Base-by-base conservation (phyloP, 2,888 invertebrate genomes). In the Drosophila lutescens region DNA sequence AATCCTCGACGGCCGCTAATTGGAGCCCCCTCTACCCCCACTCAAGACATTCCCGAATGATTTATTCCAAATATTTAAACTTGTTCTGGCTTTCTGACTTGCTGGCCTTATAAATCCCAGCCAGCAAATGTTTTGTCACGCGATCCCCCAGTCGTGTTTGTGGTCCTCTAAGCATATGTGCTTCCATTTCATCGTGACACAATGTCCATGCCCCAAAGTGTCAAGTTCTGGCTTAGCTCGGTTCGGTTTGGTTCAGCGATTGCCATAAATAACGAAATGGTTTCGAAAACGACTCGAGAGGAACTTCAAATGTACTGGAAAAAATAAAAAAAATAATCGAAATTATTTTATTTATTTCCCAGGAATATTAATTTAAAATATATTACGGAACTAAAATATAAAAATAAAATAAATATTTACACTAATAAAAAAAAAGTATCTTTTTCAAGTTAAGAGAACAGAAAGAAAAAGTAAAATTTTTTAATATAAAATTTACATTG, bases 91-190 rank as follows among this genome's bases (percentile, higher is more conserved):
- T 49, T 8, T 36, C 43, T 49, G 49, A 12, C 32, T 34, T 13
- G 30, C 43, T 30, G 71, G 55, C 63, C 46, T 44, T 38, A 46
- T 63, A 50, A 50, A 51, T 51, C 73, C 30, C 38, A 58, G 49
- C 30, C 54, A 40, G 55, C 47, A 51, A 71, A 71, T 71, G 55
- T 71, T 71, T 73, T 71, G 70, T 72, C 73, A 55, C 73, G 71
- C 59, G 70, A 68, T 68, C 59, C 38, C 54, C 47, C 40, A 46
- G 54, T 55, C 44, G 36, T 41, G 38, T 44, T 55, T 34, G 36
- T 41, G 38, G 41, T 53, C 61, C 56, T 68, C 69, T 79, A 83
- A 86, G 77, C 86, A 82, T 86, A 82, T 86, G 58, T 84, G 86
- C 72, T 76, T 69, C 61, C 61, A 67, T 78, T 79, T 83, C 72